Evolutionary conservation across 1,140 invertebrate species (phyloP).

Genomic region (Holotrichia oblita): DNA sequence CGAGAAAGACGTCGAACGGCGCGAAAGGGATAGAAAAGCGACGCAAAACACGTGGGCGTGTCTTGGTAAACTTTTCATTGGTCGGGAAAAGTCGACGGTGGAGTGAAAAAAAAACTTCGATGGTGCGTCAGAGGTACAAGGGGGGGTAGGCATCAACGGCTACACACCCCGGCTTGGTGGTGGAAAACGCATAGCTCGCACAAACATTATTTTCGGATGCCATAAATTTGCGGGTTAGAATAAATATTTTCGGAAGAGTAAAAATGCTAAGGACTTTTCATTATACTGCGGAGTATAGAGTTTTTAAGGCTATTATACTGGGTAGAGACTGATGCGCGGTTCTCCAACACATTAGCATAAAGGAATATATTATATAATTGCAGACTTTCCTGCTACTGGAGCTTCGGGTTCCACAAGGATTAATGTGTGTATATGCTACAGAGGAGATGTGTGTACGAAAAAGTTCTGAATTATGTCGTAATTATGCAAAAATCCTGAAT

Average conservation of each 20-base stretch:
- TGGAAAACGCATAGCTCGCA: slow-evolving; percentile 54
- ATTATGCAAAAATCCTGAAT: slow-evolving; percentile 44
- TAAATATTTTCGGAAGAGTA: slow-evolving; percentile 63
- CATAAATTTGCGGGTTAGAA: slow-evolving; percentile 62
- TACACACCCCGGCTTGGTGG: slow-evolving; percentile 49
- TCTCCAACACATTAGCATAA: slow-evolving; percentile 58
- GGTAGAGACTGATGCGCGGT: slow-evolving; percentile 41
- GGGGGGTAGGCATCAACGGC: slow-evolving; percentile 32
- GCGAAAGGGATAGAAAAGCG: slow-evolving; percentile 52
- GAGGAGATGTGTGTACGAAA: slow-evolving; percentile 18
- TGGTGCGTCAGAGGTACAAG: slow-evolving; percentile 7
- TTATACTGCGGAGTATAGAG: slow-evolving; percentile 60
- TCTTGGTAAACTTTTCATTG: slow-evolving; percentile 58
- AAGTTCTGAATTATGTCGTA: slow-evolving; percentile 42
- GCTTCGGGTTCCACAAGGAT: slow-evolving; percentile 45
- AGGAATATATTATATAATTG: slow-evolving; percentile 60
- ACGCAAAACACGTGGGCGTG: slow-evolving; percentile 53
- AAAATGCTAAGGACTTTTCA: slow-evolving; percentile 63
- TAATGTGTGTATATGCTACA: slow-evolving; percentile 22
- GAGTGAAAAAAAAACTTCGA: slow-evolving; percentile 53
- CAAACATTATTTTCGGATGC: slow-evolving; percentile 62
- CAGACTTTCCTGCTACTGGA: slow-evolving; percentile 41
- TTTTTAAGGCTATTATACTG: slow-evolving; percentile 59
- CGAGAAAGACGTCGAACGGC: background rate
- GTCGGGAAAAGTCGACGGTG: slow-evolving; percentile 56